Base-by-base conservation (phyloP, 2,797 vertebrate genomes). In the Spinibarbus caldwelli region DNA sequence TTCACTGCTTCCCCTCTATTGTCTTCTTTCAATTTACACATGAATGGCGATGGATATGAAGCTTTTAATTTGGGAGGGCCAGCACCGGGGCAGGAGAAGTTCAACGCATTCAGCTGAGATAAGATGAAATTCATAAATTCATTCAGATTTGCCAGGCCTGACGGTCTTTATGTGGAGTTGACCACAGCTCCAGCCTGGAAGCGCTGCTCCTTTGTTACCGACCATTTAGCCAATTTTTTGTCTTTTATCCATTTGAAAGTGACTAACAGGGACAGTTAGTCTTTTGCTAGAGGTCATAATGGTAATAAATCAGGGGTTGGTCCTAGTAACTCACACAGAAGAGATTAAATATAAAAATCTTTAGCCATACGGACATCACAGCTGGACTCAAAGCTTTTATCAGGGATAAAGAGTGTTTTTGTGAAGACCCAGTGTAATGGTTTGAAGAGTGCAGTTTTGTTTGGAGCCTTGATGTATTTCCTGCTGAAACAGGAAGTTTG, bases 1-100 rank as follows among this genome's bases (percentile, higher is more conserved):
- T 77, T 36, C 62, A 7, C 59, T 17, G 78, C 49, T 72, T 49
- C 36, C 6, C 7, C 68, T 62, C 54, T 73, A 38, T 80, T 80
- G 79, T 81, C 34, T 70, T 54, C 79, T 62, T 73, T 82, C 80
- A 62, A 43, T 73, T 72, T 47, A 34, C 80, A 82, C 80, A 34
- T 73, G 68, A 62, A 82, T 73, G 43, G 54, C 23, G 1, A 36
- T 54, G 29, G 80, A 82, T 73, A 73, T 82, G 59, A 64, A 34
- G 38, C 80, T 72, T 41, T 73, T 73, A 34, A 62, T 82, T 59
- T 59, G 29, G 29, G 49, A 43, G 19, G 80, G n/a, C n/a, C n/a
- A 12, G n/a, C 7, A 10, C 29, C 21, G 73, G 59, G 41, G 14
- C 78, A 29, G 29, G 17, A 34, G 15, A 49, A 47, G 70, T 26